Conservation (phyloP, 2,113 vertebrate genomes). For the Platysternon megacephalum region DNA sequence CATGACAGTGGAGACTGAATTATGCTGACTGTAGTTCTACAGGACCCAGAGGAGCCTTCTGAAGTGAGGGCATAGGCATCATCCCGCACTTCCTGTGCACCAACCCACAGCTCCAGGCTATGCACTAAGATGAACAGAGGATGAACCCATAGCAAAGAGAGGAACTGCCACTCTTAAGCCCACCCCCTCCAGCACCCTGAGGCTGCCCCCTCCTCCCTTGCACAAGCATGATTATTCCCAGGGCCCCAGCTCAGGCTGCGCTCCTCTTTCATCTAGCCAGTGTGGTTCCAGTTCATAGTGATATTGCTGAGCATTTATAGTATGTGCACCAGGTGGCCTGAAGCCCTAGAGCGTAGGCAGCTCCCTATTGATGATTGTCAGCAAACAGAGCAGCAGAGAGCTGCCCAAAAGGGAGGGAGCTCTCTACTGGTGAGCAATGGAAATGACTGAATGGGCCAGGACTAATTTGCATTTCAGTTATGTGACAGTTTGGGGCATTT, state of each 20-base stretch:
- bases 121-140: not conserved
- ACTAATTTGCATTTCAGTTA: not conserved
- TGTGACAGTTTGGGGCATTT: not conserved
- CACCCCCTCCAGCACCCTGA: not conserved
- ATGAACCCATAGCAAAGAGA: not conserved
- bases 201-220: not conserved
- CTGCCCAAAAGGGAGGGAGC: not conserved
- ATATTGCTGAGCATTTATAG: not conserved
- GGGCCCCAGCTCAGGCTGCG: fast-evolving
- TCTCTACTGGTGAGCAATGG: not conserved
- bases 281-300: not conserved
- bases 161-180: not conserved
- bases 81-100: not conserved
- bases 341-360: not conserved
- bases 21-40: not conserved
- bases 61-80: not conserved
- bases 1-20: not conserved
- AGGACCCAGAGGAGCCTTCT: not conserved
- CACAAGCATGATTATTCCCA: not conserved
- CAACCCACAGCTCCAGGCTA: not conserved
- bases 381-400: not conserved
- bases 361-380: not conserved
- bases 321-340: not conserved
- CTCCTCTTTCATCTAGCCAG: not conserved
- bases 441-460: not conserved